phyloP scores from a whole-genome alignment of 2,113 vertebrate genomes.

The Pygoscelis antarcticus region DNA sequence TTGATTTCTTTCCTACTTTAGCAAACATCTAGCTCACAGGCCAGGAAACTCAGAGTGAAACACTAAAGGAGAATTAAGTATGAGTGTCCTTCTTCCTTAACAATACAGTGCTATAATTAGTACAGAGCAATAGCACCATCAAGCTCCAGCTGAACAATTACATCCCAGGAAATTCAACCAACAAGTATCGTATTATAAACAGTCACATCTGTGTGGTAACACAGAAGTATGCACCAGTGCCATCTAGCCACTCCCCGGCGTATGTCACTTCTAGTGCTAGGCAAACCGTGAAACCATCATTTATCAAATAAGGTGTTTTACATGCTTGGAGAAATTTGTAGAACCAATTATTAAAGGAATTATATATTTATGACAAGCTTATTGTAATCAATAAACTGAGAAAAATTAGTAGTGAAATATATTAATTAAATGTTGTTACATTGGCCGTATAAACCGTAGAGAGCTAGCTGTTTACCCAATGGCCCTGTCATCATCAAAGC shows the following conservation, averaged over 20 bases:
- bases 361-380: neutral
- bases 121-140: slow-evolving; percentile 65
- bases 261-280: neutral
- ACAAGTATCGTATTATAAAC: neutral
- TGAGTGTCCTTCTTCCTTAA: neutral
- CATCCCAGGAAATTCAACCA: slow-evolving; percentile 20
- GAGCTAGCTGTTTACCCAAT: neutral
- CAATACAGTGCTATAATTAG: neutral
- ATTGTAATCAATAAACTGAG: neutral
- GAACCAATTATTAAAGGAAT: neutral
- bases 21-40: neutral
- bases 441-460: neutral
- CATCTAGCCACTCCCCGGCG: slow-evolving; percentile 49
- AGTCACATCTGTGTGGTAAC: neutral
- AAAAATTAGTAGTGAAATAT: neutral
- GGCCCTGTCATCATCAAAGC: neutral
- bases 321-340: neutral
- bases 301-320: neutral
- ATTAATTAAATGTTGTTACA: neutral
- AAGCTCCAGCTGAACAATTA: slow-evolving; percentile 49
- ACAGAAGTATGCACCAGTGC: slow-evolving; percentile 55
- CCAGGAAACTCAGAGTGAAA: neutral
- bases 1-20: neutral
- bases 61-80: neutral
- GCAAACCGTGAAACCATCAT: neutral